phyloP scores from a whole-genome alignment of 2,113 vertebrate species.

The Trichechus manatus region DNA sequence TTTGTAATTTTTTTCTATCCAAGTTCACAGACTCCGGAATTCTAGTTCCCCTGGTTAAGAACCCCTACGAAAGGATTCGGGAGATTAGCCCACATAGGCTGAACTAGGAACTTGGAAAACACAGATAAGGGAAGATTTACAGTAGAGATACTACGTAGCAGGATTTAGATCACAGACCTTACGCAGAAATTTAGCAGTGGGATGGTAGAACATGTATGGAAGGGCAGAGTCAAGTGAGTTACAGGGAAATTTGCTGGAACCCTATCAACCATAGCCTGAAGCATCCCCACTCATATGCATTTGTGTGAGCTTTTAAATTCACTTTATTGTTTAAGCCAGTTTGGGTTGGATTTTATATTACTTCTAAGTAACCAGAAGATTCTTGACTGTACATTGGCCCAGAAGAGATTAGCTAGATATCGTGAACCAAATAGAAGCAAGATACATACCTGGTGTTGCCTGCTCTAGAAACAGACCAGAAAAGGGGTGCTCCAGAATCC shows the following conservation, averaged over 20 bases:
- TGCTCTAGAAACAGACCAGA: background rate
- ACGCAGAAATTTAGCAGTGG: background rate
- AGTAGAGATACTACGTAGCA: background rate
- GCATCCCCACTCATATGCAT: background rate
- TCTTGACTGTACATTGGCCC: background rate
- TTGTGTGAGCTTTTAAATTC: constrained; percentile 10
- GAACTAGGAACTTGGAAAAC: background rate
- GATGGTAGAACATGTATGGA: background rate
- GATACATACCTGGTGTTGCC: background rate
- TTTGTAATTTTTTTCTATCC: background rate
- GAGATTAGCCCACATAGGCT: constrained; percentile 21
- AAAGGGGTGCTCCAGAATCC: background rate
- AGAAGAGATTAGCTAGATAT: background rate
- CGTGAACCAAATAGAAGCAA: background rate
- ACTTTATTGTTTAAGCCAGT: background rate
- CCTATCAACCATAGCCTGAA: background rate
- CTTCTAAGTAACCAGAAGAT: constrained; percentile 9
- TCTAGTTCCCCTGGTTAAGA: background rate
- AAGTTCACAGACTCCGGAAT: background rate
- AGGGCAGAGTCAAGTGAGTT: background rate
- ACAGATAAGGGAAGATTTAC: background rate
- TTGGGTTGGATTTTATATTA: constrained; percentile 41
- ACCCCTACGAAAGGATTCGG: background rate
- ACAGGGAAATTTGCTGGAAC: background rate
- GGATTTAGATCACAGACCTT: background rate